These are phyloP conservation scores for Ceratotherium simum DNA, from an alignment of 2,113 vertebrate species.

Conservation along the genomic window DNA sequence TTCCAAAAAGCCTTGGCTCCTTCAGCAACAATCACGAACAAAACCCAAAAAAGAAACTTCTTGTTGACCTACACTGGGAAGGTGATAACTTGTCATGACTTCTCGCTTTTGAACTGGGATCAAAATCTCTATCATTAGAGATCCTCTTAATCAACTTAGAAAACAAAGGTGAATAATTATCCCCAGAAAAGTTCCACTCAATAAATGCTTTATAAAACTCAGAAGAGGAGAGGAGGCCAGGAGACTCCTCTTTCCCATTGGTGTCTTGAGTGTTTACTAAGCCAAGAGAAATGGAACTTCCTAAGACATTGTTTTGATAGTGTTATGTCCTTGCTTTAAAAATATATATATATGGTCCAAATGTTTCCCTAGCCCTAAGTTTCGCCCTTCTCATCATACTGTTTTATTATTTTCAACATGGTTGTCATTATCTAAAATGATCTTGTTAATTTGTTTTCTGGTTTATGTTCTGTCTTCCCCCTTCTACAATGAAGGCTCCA, in stretches of 20 bases:
- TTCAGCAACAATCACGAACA: background rate
- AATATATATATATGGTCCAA: background rate
- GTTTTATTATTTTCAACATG: background rate
- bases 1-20: background rate
- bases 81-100: background rate
- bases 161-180: slow-evolving; percentile 29
- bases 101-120: slow-evolving; percentile 4
- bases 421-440: background rate
- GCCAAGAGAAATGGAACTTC: slow-evolving; percentile 44
- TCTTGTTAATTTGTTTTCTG: background rate
- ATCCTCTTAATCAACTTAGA: slow-evolving; percentile 30
- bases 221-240: background rate
- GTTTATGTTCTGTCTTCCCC: background rate
- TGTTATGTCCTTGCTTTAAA: slow-evolving; percentile 30
- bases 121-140: slow-evolving; percentile 25
- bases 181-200: background rate
- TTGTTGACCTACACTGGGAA: background rate
- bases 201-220: slow-evolving; percentile 55
- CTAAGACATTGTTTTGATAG: slow-evolving; percentile 31
- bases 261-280: background rate
- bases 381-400: background rate
- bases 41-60: background rate
- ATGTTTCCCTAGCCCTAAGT: background rate
- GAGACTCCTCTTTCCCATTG: background rate
- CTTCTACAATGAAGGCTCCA: background rate